phyloP scores from a whole-genome alignment of 2,113 vertebrate species.

The Amblyornis subalaris region DNA sequence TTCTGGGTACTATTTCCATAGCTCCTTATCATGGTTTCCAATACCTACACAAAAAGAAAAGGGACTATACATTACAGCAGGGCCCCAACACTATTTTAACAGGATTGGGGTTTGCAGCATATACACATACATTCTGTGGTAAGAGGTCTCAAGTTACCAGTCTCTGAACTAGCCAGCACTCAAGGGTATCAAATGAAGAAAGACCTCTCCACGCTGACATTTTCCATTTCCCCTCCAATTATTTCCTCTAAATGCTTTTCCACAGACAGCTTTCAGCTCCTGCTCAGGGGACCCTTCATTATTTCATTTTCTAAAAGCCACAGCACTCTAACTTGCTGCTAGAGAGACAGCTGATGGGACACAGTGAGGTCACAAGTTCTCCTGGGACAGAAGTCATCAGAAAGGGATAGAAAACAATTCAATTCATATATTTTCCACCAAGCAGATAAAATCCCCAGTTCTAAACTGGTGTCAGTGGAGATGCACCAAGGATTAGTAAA shows the following conservation, averaged over 20 bases:
- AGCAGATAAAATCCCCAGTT: not conserved
- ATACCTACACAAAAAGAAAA: not conserved
- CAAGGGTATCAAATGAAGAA: constrained; percentile 26
- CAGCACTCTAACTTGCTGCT: not conserved
- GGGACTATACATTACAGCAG: not conserved
- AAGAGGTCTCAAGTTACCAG: not conserved
- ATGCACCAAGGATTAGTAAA: not conserved
- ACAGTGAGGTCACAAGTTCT: not conserved
- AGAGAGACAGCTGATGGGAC: not conserved
- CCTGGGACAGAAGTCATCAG: not conserved
- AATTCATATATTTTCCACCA: not conserved
- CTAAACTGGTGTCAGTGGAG: not conserved
- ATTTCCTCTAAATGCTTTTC: constrained; percentile 33
- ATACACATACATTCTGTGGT: not conserved
- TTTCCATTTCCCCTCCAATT: constrained; percentile 26
- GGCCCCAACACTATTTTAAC: not conserved
- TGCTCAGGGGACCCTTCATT: constrained; percentile 10
- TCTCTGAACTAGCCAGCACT: not conserved
- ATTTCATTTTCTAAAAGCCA: constrained; percentile 24
- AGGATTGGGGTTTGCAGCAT: not conserved
- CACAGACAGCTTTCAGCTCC: not conserved
- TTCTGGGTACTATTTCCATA: not conserved
- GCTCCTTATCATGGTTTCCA: not conserved
- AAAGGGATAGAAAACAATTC: not conserved
- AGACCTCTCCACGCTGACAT: not conserved